phyloP scores from a whole-genome alignment of 2,888 invertebrate species.

The Catocala sponsa region DNA sequence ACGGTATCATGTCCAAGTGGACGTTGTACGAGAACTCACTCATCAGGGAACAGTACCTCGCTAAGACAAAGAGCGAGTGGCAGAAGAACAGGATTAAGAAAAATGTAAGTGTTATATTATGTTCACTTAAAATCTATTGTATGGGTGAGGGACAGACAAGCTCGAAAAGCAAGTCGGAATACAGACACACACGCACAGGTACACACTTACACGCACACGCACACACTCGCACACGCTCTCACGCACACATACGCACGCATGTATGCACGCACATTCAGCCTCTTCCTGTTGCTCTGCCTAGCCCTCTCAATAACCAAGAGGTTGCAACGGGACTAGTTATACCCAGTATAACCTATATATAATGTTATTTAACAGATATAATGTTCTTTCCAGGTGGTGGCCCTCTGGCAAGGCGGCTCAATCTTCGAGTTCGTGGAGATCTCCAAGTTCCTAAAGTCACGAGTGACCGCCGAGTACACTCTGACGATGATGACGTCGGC shows the following conservation, averaged over 20 bases:
- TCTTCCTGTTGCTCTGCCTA: no score
- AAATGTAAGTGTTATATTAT: constrained; percentile 64
- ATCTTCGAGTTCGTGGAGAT: constrained; percentile 73
- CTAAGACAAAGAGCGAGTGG: constrained; percentile 69
- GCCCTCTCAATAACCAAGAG: no score
- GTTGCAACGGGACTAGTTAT: no score
- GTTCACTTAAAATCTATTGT: neutral
- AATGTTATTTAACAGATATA: no score
- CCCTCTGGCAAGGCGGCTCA: constrained; percentile 79
- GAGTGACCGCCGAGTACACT: constrained; percentile 63
- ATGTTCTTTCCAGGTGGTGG: constrained; percentile 67
- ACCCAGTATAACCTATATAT: no score
- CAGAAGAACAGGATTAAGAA: constrained; percentile 72
- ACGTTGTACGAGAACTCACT: constrained; percentile 80
- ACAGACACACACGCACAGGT: no score
- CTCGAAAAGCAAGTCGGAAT: no score
- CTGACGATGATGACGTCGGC: constrained; percentile 73
- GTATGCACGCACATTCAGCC: no score
- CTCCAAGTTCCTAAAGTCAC: constrained; percentile 65
- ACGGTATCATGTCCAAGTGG: constrained; percentile 80
- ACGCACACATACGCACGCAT: no score
- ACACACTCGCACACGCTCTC: no score
- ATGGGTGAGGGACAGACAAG: no score
- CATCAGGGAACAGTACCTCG: constrained; percentile 76
- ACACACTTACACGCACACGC: no score